Evolutionary conservation across 2,113 vertebrate genomes (phyloP).

Genomic region (Collichthys lucidus): DNA sequence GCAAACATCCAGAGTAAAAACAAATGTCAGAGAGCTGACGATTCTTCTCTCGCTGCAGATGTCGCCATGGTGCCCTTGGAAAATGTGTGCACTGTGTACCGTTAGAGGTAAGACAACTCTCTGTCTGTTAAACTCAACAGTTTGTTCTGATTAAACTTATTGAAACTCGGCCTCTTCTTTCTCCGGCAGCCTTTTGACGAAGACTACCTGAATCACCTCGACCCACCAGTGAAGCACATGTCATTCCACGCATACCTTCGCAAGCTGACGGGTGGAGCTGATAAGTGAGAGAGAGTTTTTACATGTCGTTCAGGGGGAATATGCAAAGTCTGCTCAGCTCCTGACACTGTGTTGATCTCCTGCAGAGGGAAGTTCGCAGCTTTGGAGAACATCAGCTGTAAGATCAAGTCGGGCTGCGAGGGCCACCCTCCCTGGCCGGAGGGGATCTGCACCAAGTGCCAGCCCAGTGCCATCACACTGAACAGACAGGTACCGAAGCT

Average conservation of each 20-base stretch:
- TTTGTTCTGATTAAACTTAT: neutral
- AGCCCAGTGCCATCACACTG: constrained; percentile 97
- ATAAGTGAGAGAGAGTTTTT: constrained; percentile 88
- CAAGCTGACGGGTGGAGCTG: constrained; percentile 96
- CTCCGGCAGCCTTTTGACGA: constrained; percentile 94
- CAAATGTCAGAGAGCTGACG: neutral
- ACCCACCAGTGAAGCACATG: constrained; percentile 99
- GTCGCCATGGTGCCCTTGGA: constrained; percentile 93
- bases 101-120: constrained; percentile 88
- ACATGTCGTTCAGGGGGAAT: neutral
- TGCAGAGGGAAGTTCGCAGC: constrained; percentile 97
- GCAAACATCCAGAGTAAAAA: neutral
- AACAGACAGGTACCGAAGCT: constrained; percentile 90
- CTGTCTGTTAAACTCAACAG: no score
- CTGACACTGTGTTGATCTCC: neutral
- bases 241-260: constrained; percentile 99
- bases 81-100: constrained; percentile 99
- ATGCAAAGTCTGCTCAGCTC: rapidly evolving
- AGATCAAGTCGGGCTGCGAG: constrained; percentile 98
- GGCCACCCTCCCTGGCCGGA: constrained; percentile 98
- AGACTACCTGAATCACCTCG: constrained; percentile 98
- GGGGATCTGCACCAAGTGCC: constrained; percentile 99
- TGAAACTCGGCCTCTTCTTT: neutral
- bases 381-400: constrained; percentile 99
- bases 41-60: constrained; percentile 80